Evolutionary conservation across 2,888 invertebrate species (phyloP).

Genomic region (Drosophila ezoana): DNA sequence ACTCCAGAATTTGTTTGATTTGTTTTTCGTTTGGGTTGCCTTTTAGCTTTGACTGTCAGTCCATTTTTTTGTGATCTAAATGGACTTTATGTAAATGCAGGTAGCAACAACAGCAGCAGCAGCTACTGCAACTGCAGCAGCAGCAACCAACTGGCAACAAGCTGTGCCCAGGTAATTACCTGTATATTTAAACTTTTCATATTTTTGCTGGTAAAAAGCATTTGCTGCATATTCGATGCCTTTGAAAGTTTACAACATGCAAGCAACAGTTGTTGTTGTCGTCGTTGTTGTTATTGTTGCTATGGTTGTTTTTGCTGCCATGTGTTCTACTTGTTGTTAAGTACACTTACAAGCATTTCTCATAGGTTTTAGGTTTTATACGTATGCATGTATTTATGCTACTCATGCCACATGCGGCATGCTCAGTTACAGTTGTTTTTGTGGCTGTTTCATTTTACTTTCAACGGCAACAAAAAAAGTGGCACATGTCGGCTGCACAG

Average conservation of each 20-base stretch:
- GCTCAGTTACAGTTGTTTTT: slow-evolving; percentile 52
- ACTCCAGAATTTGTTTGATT: slow-evolving; percentile 51
- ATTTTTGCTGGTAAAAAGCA: slow-evolving; percentile 49
- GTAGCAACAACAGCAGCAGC: slow-evolving; percentile 13
- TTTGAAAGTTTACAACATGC: slow-evolving; percentile 56
- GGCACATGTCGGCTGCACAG: slow-evolving; percentile 75
- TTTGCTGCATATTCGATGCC: slow-evolving; percentile 47
- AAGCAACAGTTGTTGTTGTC: slow-evolving; percentile 41
- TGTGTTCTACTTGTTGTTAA: slow-evolving; percentile 70
- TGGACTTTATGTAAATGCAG: slow-evolving; percentile 30
- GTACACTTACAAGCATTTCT: slow-evolving; percentile 42
- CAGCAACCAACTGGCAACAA: slow-evolving; percentile 32
- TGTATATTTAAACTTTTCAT: slow-evolving; percentile 62
- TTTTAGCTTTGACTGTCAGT: slow-evolving; percentile 27
- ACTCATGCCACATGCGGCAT: slow-evolving; percentile 33
- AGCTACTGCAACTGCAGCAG: slow-evolving; percentile 6
- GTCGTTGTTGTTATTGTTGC: slow-evolving; percentile 1
- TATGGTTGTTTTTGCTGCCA: slow-evolving; percentile 33
- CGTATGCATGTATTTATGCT: slow-evolving; percentile 59
- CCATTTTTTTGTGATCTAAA: slow-evolving; percentile 27
- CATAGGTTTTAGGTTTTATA: slow-evolving; percentile 59
- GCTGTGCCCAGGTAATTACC: slow-evolving; percentile 66
- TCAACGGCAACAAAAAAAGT: slow-evolving; percentile 68
- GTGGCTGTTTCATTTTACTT: slow-evolving; percentile 67
- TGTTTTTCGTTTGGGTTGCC: slow-evolving; percentile 9